Evolutionary conservation across 1,140 invertebrate genomes (phyloP), one percentile per base, ranked within the genome.

Genomic region (Cydia pomonella): DNA sequence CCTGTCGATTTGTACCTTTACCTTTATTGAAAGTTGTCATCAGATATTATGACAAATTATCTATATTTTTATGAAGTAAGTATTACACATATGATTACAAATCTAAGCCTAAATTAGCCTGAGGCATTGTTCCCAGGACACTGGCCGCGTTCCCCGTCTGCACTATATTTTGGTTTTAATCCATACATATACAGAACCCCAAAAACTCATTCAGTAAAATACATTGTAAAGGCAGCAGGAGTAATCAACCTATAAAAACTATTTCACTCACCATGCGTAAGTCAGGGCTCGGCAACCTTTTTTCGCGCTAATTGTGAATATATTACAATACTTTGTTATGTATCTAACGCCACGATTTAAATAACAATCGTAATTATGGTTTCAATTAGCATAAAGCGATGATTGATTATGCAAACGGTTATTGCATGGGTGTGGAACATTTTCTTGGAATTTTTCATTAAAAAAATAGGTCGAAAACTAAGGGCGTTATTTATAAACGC

Each of bases 341-440:
- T n/a, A 29, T 69, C 27, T 69, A 33, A 69, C 27, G 27, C 64
- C n/a, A 38, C 10, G n/a, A 41, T 69, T 69, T 69, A 21, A 69
- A 69, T 69, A 69, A 69, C 64, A 69, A 69, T 69, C 27, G 64
- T 69, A 69, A 69, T 69, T 59, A 59, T 59, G 18, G 16, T 18
- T 69, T 4, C 7, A 10, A 69, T 69, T 69, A 69, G 2, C 64
- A 69, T 38, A 38, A 38, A 69, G 29, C 16, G 18, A 69, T 69
- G 64, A 69, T 33, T 69, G 29, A 69, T 33, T 64, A 64, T 29
- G 63, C 27, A 59, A 33, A 69, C 64, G 16, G 64, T 33, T 69
- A 21, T 38, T 18, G 27, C 64, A n/a, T 16, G 64, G 64, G 29
- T 69, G 27, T 16, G 64, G 16, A 69, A 38, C 29, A 16, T 69